Percentiles rank a stretch among this genome's conserved stretches.
Evolutionary conservation across 2,888 invertebrate species (phyloP).

Genomic region (Hymenopus coronatus): DNA sequence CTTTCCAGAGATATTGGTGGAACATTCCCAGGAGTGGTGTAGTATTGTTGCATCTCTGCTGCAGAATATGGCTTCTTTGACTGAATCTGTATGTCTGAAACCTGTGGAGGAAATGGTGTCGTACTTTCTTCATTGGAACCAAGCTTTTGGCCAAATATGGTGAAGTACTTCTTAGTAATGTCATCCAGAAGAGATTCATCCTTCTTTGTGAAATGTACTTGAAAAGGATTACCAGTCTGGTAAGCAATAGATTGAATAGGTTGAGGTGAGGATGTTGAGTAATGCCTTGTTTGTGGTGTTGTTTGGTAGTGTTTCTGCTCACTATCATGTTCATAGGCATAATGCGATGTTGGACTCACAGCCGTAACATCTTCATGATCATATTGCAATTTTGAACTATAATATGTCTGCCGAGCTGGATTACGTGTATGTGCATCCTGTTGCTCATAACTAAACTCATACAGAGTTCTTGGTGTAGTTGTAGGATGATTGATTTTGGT

Average conservation of each 20-base stretch:
- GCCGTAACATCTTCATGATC: not conserved
- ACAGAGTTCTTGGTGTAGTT: constrained; percentile 45
- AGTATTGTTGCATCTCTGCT: not conserved
- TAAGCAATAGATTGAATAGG: not conserved
- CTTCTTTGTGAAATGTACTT: constrained; percentile 66
- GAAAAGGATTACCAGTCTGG: constrained; percentile 47
- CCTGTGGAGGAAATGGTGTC: constrained; percentile 38
- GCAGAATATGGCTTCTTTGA: not conserved
- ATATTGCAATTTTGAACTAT: not conserved
- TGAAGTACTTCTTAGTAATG: constrained; percentile 71
- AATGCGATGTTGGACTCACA: constrained; percentile 1
- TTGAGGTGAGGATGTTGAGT: not conserved
- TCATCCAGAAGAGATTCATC: constrained; percentile 66
- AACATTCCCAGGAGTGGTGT: not conserved
- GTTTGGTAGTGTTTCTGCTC: not conserved
- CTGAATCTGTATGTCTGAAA: constrained; percentile 30
- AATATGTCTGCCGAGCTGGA: not conserved
- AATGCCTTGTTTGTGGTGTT: not conserved
- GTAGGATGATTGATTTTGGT: not conserved
- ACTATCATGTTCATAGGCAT: not conserved
- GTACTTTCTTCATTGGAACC: constrained; percentile 42
- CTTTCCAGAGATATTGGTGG: constrained; percentile 54
- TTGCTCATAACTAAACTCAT: constrained; percentile 71
- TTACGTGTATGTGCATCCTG: constrained; percentile 40
- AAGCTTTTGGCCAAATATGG: constrained; percentile 70